A percentile compares a stretch with the other conserved stretches of the same genome.
phyloP scores from a whole-genome alignment of 2,797 vertebrate genomes.

The Pelochelys cantorii region DNA sequence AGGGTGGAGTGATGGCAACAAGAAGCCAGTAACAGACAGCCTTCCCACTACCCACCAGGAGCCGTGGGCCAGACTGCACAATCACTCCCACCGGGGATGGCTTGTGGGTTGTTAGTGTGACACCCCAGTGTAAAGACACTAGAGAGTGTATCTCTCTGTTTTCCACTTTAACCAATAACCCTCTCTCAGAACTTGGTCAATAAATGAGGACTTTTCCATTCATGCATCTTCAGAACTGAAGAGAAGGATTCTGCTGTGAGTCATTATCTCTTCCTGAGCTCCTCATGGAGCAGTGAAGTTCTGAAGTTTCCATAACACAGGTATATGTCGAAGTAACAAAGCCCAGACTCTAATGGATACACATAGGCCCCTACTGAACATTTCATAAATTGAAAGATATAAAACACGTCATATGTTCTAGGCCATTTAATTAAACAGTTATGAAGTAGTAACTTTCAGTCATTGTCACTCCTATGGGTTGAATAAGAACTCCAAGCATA shows the following conservation, averaged over 20 bases:
- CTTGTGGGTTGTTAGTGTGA: too few relatives aligned
- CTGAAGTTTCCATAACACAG: accelerated
- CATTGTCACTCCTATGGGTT: accelerated
- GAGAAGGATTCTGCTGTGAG: background rate
- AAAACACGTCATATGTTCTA: background rate
- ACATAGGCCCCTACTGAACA: background rate
- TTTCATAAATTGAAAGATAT: background rate
- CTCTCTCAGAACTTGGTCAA: background rate
- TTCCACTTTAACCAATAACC: background rate
- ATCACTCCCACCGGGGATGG: too few relatives aligned
- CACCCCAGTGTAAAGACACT: background rate
- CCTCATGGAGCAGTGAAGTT: accelerated
- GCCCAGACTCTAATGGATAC: background rate
- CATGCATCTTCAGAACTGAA: background rate
- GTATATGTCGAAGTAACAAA: accelerated
- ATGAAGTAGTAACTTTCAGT: background rate
- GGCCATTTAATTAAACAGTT: background rate
- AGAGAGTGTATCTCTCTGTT: background rate
- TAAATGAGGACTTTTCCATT: background rate
- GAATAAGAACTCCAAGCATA: accelerated
- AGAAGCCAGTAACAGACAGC: too few relatives aligned
- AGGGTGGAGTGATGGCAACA: too few relatives aligned
- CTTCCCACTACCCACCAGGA: too few relatives aligned
- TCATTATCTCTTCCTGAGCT: background rate
- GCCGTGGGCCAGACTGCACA: too few relatives aligned